A percentile compares a stretch with the other conserved stretches of the same genome.
phyloP scores from a whole-genome alignment of 2,113 vertebrate species.

The Tupaia tana region DNA sequence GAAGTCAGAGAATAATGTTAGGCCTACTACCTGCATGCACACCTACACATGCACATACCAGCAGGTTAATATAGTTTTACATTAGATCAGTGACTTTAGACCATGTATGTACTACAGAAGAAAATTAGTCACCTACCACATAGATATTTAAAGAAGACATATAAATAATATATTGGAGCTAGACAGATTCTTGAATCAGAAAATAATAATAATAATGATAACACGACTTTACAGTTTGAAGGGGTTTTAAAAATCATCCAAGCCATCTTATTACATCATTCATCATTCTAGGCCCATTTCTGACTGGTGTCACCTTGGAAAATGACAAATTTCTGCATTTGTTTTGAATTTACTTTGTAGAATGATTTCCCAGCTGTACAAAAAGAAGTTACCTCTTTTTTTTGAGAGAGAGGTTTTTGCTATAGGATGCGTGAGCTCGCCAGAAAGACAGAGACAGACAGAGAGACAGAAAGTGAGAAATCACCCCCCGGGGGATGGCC shows the following conservation, averaged over 20 bases:
- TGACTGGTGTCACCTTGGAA: background rate
- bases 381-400: background rate
- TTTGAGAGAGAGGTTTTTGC: no score
- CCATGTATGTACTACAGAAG: background rate
- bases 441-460: no score
- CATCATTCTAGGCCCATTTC: background rate
- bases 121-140: background rate
- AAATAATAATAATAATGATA: background rate
- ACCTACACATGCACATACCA: rapidly evolving
- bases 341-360: conserved; percentile 25
- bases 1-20: background rate
- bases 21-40: background rate
- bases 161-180: background rate
- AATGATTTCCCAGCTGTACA: background rate
- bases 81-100: background rate
- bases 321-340: background rate
- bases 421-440: no score
- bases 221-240: background rate
- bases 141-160: background rate
- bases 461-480: no score
- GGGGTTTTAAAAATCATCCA: background rate
- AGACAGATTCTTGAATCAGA: background rate
- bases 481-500: no score
- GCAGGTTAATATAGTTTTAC: background rate
- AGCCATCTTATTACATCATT: background rate